Evolutionary conservation across 2,888 invertebrate species (phyloP), one percentile per base, ranked within the genome.

Genomic region (Agrotis puta): DNA sequence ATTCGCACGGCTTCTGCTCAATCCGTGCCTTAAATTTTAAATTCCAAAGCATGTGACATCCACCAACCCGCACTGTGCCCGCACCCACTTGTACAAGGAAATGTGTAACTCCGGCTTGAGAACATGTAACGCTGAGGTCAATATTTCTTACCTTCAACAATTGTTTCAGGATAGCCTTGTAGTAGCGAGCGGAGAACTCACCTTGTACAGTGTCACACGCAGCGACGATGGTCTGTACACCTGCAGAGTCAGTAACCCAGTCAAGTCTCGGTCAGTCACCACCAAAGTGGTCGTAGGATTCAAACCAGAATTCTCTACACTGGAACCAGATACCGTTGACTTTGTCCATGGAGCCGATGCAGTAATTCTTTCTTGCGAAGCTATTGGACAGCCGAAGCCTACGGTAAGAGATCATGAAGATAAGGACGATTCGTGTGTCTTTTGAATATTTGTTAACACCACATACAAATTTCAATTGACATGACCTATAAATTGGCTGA

Each of bases 161-260:
- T 78, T 22, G 59, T 68, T 27, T 43, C 72, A 94, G 94, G 72
- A 88, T 62, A 72, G 83, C 3, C 63, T 33, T 67, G 6, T 84
- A 3, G 67, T 91, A 47, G 54, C 73, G 0, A 58, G n/a, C 0
- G 85, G 83, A 2, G 83, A 90, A 56, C 59, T 92, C 1, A 73
- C 39, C 2, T 68, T 94, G 5, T 53, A n/a, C 1, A 82, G 86
- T 14, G 86, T 86, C 0, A 81, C 73, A 48, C 1, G 43, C 11
- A 59, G 69, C 1, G 91, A 93, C 47, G 74, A 88, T 0, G 94
- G 93, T 0, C 43, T 87, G 0, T 94, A 94, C 68, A 90, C 88
- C 0, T 94, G 94, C 64, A 87, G 92, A 16, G 88, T 93, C 0
- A 91, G 89, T 66, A 83, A 83, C 59, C 85, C 87, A 3, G 24